Conservation (phyloP, 2,888 invertebrate species). For the Peribatodes rhomboidaria region DNA sequence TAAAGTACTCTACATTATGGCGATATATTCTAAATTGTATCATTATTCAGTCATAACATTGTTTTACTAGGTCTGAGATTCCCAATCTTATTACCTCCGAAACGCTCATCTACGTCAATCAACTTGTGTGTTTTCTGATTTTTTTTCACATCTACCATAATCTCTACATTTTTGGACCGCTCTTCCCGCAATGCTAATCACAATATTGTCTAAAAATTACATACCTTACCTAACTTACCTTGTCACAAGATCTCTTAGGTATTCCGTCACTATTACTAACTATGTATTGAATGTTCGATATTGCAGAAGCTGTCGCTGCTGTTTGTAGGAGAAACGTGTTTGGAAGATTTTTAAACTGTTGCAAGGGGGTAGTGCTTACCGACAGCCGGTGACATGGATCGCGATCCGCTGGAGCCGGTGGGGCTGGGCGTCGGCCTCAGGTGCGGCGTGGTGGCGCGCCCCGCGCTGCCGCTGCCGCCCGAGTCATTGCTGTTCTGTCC, state of each 20-base stretch:
- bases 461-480: slow-evolving; percentile 91
- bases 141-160: too few species aligned
- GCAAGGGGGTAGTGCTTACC: slow-evolving; percentile 87
- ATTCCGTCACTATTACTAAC: too few species aligned
- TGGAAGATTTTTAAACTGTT: background rate
- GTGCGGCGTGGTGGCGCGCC: slow-evolving; percentile 85
- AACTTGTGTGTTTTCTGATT: background rate
- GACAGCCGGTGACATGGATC: slow-evolving; percentile 99
- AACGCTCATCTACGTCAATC: background rate
- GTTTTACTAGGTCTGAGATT: too few species aligned
- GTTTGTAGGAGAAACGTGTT: too few species aligned
- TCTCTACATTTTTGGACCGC: too few species aligned
- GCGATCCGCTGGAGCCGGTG: slow-evolving; percentile 96
- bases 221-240: too few species aligned
- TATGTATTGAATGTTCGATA: too few species aligned
- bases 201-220: too few species aligned
- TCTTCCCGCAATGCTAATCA: too few species aligned
- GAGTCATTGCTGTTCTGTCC: slow-evolving; percentile 95
- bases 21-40: background rate
- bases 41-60: background rate
- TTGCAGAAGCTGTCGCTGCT: too few species aligned
- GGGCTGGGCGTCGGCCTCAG: slow-evolving; percentile 97
- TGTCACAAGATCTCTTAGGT: too few species aligned
- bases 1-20: background rate
- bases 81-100: background rate